A percentile compares a stretch with the other conserved stretches of the same genome.
phyloP scores from a whole-genome alignment of 2,797 vertebrate species.

The Diplodus sargus region DNA sequence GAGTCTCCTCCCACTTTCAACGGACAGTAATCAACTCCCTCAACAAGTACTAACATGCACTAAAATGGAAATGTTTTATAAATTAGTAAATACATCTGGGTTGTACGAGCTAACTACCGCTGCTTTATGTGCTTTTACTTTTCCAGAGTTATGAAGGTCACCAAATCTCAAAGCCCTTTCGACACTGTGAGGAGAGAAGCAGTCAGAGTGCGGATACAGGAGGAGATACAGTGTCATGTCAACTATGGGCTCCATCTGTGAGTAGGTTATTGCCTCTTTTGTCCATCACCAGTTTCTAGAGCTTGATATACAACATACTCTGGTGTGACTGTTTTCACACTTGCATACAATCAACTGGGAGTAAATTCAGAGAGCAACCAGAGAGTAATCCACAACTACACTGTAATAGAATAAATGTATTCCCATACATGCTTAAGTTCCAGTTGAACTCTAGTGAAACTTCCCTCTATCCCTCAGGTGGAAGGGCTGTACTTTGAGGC shows the following conservation, averaged over 20 bases:
- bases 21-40: conserved; percentile 71
- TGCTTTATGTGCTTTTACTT: neutral
- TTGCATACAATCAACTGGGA: too few relatives aligned
- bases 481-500: conserved; percentile 64
- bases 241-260: conserved; percentile 70
- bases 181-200: conserved; percentile 66
- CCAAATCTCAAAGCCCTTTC: conserved; percentile 44
- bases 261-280: conserved; percentile 44
- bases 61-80: neutral
- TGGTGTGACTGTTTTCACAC: too few relatives aligned
- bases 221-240: conserved; percentile 75
- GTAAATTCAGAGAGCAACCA: neutral
- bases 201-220: conserved; percentile 50
- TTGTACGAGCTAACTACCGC: neutral
- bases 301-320: neutral
- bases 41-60: conserved; percentile 61
- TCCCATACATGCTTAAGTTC: neutral
- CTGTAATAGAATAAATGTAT: neutral
- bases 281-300: neutral
- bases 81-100: neutral
- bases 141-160: conserved; percentile 65
- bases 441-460: neutral
- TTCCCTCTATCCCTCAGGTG: conserved; percentile 49
- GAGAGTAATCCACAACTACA: neutral
- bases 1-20: conserved; percentile 74